A percentile compares a stretch with the other conserved stretches of the same genome.
These are phyloP conservation scores for Tinamus major DNA, from an alignment of 2,797 vertebrate genomes.

Conservation along the genomic window DNA sequence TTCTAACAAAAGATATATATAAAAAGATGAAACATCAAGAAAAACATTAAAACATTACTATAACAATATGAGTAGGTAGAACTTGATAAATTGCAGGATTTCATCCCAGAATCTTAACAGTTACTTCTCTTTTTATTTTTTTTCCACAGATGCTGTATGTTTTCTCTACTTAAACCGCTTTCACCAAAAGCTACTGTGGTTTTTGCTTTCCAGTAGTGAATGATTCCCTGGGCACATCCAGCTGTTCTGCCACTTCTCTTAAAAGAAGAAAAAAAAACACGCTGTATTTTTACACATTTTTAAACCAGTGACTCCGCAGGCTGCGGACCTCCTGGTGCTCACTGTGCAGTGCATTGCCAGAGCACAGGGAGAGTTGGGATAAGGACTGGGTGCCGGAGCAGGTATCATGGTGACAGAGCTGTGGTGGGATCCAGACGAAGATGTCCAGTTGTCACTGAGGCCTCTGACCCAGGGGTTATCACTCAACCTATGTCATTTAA, in stretches of 20 bases:
- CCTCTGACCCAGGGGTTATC: neutral
- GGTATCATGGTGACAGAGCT: neutral
- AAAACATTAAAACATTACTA: neutral
- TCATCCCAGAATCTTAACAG: neutral
- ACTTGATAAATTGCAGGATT: neutral
- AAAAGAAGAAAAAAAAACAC: neutral
- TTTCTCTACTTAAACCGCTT: neutral
- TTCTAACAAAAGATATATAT: neutral
- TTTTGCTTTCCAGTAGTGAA: neutral
- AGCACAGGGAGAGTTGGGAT: neutral
- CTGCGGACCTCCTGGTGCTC: neutral
- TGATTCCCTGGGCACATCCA: neutral
- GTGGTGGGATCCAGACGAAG: neutral
- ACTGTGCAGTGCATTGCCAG: fast-evolving
- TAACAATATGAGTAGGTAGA: neutral
- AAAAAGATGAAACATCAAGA: neutral
- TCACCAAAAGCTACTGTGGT: neutral
- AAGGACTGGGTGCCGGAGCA: neutral
- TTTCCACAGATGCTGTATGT: neutral
- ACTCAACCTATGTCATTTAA: fast-evolving
- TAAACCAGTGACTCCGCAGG: neutral
- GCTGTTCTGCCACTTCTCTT: neutral
- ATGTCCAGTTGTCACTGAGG: neutral
- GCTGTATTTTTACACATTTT: fast-evolving
- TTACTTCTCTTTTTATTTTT: neutral